These are phyloP conservation scores for Drosophila persimilis DNA, from an alignment of 1,140 invertebrate species.

Conservation along the genomic window DNA sequence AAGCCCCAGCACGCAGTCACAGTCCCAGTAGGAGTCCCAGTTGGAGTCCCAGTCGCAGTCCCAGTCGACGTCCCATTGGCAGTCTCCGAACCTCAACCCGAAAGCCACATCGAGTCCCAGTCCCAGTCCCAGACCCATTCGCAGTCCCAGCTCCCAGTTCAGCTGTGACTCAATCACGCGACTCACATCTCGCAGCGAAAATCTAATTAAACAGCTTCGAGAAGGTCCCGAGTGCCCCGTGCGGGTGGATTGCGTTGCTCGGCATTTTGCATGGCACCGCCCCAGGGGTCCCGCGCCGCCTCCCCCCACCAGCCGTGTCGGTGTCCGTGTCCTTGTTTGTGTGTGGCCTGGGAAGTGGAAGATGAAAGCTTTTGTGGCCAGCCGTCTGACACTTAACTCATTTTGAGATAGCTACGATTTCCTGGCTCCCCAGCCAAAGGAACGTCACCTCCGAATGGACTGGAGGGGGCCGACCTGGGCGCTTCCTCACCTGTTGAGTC, in stretches of 20 bases:
- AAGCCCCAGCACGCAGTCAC: conserved; percentile 20
- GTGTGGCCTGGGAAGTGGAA: no score
- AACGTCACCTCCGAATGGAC: no score
- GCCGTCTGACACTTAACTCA: conserved; percentile 1
- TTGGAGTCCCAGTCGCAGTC: background rate
- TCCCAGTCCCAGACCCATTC: conserved; percentile 1
- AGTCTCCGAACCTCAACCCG: background rate
- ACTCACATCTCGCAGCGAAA: conserved; percentile 61
- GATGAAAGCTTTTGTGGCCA: no score
- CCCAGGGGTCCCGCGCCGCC: background rate
- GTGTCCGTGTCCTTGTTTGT: background rate
- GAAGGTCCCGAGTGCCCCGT: conserved; percentile 7
- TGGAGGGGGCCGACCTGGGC: no score
- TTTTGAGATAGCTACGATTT: conserved; percentile 11
- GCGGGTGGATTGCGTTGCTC: background rate
- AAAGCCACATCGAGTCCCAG: background rate
- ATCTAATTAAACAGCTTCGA: conserved; percentile 70
- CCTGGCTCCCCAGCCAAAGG: background rate
- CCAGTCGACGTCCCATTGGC: background rate
- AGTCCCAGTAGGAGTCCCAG: background rate
- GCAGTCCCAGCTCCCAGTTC: conserved; percentile 5
- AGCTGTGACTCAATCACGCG: conserved; percentile 66
- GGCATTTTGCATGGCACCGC: conserved; percentile 20
- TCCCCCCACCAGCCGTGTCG: conserved; percentile 3
- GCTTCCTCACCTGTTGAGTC: no score